These are phyloP conservation scores for Drosophila mojavensis DNA, from an alignment of 1,140 invertebrate genomes.

Conservation along the genomic window DNA sequence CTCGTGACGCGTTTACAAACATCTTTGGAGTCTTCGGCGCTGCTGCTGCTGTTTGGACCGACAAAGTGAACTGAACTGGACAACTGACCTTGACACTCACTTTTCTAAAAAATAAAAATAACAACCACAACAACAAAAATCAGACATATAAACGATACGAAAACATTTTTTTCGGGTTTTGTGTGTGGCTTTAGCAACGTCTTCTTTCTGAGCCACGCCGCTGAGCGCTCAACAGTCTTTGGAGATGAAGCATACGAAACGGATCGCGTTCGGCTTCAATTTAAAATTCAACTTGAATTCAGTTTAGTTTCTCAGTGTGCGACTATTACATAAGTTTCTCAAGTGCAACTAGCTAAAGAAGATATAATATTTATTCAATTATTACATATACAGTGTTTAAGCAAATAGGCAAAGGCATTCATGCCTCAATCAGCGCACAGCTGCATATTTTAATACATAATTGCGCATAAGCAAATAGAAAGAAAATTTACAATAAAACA, in stretches of 20 bases:
- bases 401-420: constrained; percentile 11
- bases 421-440: constrained; percentile 44
- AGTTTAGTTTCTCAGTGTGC: constrained; percentile 16
- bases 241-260: constrained; percentile 64
- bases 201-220: constrained; percentile 76
- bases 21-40: constrained; percentile 4
- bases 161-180: constrained; percentile 53
- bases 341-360: constrained; percentile 67
- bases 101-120: constrained; percentile 60
- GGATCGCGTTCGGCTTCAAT: constrained; percentile 25
- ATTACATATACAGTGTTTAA: constrained; percentile 6
- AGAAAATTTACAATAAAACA: not conserved
- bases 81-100: constrained; percentile 83
- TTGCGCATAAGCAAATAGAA: constrained; percentile 28
- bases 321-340: constrained; percentile 56
- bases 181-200: constrained; percentile 66
- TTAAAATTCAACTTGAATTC: constrained; percentile 27
- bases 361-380: constrained; percentile 15
- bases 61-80: constrained; percentile 52
- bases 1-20: constrained; percentile 65
- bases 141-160: constrained; percentile 33
- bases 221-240: constrained; percentile 68
- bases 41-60: not conserved
- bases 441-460: constrained; percentile 78
- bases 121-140: not conserved